Evolutionary conservation across 1,140 invertebrate genomes (phyloP), one percentile per base, ranked within the genome.

Genomic region (Sycobia sp.): DNA sequence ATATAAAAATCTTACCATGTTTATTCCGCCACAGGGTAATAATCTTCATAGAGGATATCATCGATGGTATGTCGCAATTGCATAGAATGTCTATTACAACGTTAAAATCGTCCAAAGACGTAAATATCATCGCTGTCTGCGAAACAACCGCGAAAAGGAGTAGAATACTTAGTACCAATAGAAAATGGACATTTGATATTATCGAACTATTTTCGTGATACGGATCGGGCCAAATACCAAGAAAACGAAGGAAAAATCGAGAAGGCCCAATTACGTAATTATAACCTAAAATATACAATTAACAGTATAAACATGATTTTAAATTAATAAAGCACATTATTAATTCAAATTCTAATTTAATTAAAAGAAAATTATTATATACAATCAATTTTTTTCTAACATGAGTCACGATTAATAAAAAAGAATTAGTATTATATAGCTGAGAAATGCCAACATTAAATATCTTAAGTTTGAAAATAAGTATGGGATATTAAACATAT

Each of bases 21-120:
- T 32, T 58, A 18, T 64, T 36, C 18, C 58, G 58, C 36, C 54
- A 58, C 8, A 58, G 36, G 9, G 7, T 49, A 13, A 44, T 10
- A 3, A 64, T 39, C 27, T 58, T 64, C 4, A 58, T 18, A 2
- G 23, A 22, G 2, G 62, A 54, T 4, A 46, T 58, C 9, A 14
- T 58, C 1, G 55, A 58, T 11, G 62, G 62, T 13, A 64, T 46
- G 14, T 64, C 23, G 4, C 41, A 58, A 20, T 64, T 64, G 20
- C n/a, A 54, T 47, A 71, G 16, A 14, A 64, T 51, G 36, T 57
- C 47, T 0, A 23, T 58, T 9, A 64, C 36, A 8, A 49, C 0
- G 16, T 64, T 58, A 5, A 64, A 36, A 25, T 64, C 47, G 9
- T 20, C 29, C 27, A 36, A 51, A 4, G 13, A 49, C 4, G 22